A percentile compares a stretch with the other conserved stretches of the same genome.
phyloP scores from a whole-genome alignment of 2,888 invertebrate species.

The Drosophila pseudotalamancana region DNA sequence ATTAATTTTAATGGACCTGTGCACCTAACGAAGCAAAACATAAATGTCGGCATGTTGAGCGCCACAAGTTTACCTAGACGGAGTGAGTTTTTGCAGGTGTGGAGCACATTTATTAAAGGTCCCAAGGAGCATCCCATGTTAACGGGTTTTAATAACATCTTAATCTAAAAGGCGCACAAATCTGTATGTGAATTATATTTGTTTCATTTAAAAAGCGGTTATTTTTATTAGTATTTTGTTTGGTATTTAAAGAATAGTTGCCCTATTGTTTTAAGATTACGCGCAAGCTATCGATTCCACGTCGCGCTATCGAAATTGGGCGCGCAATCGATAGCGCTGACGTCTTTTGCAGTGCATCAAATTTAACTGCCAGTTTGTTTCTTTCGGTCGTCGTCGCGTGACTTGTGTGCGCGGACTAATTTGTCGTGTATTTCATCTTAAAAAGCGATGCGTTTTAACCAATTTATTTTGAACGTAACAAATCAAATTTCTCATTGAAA shows the following conservation, averaged over 20 bases:
- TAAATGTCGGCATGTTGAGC: slow-evolving; percentile 17
- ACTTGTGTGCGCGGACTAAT: slow-evolving; percentile 33
- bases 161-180: slow-evolving; percentile 35
- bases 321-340: slow-evolving; percentile 6
- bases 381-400: slow-evolving; percentile 37
- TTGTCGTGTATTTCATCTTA: slow-evolving; percentile 18
- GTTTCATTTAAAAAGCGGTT: background rate
- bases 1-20: slow-evolving; percentile 51
- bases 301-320: background rate
- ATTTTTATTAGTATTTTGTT: background rate
- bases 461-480: background rate
- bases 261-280: slow-evolving; percentile 4
- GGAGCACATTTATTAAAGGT: slow-evolving; percentile 39
- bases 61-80: slow-evolving; percentile 4
- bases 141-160: slow-evolving; percentile 33
- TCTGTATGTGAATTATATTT: background rate
- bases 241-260: background rate
- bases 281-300: slow-evolving; percentile 10
- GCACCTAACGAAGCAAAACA: slow-evolving; percentile 7
- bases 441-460: slow-evolving; percentile 8
- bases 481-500: background rate
- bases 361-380: slow-evolving; percentile 49
- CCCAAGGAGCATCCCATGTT: slow-evolving; percentile 39
- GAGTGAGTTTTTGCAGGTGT: slow-evolving; percentile 63
- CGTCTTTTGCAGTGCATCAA: slow-evolving; percentile 20